These are phyloP conservation scores for Heliconius hermathena DNA, from an alignment of 1,140 invertebrate genomes.

Conservation along the genomic window DNA sequence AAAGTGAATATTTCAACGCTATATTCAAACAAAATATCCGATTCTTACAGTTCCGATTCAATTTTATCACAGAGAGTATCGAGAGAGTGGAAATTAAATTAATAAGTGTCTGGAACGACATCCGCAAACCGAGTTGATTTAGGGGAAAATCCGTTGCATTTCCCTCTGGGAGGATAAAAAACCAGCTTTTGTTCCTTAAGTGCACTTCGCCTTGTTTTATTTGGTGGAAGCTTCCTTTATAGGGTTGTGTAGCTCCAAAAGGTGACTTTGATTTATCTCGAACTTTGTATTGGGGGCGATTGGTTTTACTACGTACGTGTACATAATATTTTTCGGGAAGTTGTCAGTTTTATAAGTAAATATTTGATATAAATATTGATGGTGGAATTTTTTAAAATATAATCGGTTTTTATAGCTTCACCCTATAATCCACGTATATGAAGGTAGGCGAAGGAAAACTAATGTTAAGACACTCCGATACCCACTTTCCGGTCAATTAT, in stretches of 20 bases:
- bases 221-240: background rate
- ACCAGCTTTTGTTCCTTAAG: conserved; percentile 16
- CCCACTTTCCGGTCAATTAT: no score
- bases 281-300: background rate
- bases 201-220: conserved; percentile 5
- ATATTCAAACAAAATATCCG: background rate
- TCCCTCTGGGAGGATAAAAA: conserved; percentile 7
- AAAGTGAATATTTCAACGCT: no score
- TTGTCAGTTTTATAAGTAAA: no score
- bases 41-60: no score
- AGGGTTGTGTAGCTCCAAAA: background rate
- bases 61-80: background rate
- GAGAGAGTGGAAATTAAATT: background rate
- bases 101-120: background rate
- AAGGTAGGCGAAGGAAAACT: no score
- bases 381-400: no score
- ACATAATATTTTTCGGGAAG: background rate
- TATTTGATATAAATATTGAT: no score
- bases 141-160: conserved; percentile 18
- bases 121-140: conserved; percentile 16
- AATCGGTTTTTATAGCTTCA: no score
- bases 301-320: background rate
- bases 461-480: no score
- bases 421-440: no score
- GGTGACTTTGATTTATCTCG: background rate